These are phyloP conservation scores for Ophiodon elongatus DNA, from an alignment of 2,113 vertebrate genomes.

Conservation along the genomic window DNA sequence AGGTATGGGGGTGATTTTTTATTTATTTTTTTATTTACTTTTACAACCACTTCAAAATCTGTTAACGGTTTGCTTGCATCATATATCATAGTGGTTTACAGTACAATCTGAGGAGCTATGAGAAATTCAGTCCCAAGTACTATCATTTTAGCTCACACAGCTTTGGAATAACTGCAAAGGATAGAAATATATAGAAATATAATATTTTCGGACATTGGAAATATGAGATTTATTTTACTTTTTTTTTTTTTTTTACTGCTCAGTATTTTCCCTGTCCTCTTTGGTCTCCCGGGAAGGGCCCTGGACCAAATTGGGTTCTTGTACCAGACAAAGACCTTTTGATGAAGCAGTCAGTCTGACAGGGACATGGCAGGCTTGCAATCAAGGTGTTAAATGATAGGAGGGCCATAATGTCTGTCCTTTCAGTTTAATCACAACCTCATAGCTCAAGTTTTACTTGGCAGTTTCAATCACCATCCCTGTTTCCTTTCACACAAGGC, in stretches of 20 bases:
- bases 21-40: neutral
- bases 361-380: conserved; percentile 69
- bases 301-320: conserved; percentile 44
- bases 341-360: conserved; percentile 74
- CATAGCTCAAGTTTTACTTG: conserved; percentile 66
- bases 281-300: conserved; percentile 32
- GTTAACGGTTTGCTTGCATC: neutral
- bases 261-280: conserved; percentile 12
- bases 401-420: conserved; percentile 65
- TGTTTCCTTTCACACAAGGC: conserved; percentile 57
- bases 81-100: neutral
- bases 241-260: conserved; percentile 7
- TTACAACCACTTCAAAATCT: neutral
- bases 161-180: neutral
- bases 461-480: conserved; percentile 71
- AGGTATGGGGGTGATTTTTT: neutral
- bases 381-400: conserved; percentile 76
- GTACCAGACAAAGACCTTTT: conserved; percentile 67
- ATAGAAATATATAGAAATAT: neutral
- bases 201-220: neutral
- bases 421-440: conserved; percentile 74
- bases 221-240: too few relatives aligned
- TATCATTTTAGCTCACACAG: neutral
- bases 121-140: neutral
- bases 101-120: neutral